These are phyloP conservation scores for Siniperca scherzeri DNA, from an alignment of 2,797 vertebrate genomes.

Conservation along the genomic window DNA sequence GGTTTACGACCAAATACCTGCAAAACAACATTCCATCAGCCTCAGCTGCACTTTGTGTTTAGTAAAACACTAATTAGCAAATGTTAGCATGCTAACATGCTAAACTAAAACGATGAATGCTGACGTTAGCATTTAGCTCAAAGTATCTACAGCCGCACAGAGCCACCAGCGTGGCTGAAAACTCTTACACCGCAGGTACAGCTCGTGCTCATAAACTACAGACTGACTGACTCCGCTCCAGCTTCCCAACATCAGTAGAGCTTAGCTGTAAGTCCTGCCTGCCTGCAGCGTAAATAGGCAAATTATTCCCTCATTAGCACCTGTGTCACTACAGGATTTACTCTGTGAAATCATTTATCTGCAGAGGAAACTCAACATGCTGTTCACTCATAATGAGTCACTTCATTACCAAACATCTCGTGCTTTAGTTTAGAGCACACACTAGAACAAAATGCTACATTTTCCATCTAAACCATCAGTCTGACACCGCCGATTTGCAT, in stretches of 20 bases:
- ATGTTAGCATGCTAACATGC: too few relatives aligned
- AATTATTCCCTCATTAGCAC: background rate
- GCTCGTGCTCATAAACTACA: background rate
- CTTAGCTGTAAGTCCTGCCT: background rate
- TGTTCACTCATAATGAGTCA: background rate
- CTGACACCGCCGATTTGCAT: background rate
- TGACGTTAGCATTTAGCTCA: too few relatives aligned
- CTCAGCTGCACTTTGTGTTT: too few relatives aligned
- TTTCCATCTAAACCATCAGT: background rate
- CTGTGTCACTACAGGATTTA: background rate
- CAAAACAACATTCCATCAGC: too few relatives aligned
- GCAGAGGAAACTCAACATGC: constrained; percentile 14
- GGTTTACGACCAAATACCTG: too few relatives aligned
- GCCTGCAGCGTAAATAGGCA: background rate
- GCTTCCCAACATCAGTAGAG: background rate
- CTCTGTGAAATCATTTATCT: background rate
- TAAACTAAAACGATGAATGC: too few relatives aligned
- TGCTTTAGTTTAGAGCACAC: background rate
- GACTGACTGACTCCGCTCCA: too few relatives aligned
- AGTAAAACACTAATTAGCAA: too few relatives aligned
- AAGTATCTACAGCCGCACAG: background rate
- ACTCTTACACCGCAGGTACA: background rate
- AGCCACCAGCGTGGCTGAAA: background rate
- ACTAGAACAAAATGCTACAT: background rate
- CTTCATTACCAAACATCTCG: constrained; percentile 8